Conservation (phyloP, 2,888 invertebrate species). For the Anaspis maculata region DNA sequence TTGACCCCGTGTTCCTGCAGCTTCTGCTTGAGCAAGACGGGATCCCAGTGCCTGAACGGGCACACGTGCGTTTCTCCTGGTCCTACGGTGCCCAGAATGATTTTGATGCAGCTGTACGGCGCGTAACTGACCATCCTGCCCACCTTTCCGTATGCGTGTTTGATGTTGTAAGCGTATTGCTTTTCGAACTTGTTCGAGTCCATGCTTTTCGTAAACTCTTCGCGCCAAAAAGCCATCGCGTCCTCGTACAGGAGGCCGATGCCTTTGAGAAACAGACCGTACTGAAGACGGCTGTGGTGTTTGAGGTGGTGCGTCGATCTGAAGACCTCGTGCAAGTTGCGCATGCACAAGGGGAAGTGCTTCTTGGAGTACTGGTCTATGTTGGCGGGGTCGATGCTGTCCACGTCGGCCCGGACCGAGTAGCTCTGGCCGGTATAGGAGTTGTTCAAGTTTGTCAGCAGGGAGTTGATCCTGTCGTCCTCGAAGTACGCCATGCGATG, state of each 20-base stretch:
- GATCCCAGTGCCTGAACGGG: slow-evolving; percentile 80
- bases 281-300: slow-evolving; percentile 82
- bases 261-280: slow-evolving; percentile 90
- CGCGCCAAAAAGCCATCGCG: slow-evolving; percentile 81
- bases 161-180: slow-evolving; percentile 80
- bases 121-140: slow-evolving; percentile 84
- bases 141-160: slow-evolving; percentile 93
- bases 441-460: slow-evolving; percentile 71
- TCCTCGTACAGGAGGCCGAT: slow-evolving; percentile 89
- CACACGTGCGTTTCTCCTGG: slow-evolving; percentile 88
- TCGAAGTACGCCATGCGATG: slow-evolving; percentile 66
- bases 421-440: slow-evolving; percentile 75
- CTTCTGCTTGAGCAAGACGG: slow-evolving; percentile 59
- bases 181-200: slow-evolving; percentile 88
- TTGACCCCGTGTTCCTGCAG: slow-evolving; percentile 60
- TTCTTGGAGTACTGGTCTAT: slow-evolving; percentile 70
- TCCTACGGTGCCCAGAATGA: slow-evolving; percentile 68
- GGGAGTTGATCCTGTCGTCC: slow-evolving; percentile 69
- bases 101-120: slow-evolving; percentile 85
- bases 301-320: slow-evolving; percentile 78
- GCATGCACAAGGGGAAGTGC: slow-evolving; percentile 96
- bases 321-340: slow-evolving; percentile 73
- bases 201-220: slow-evolving; percentile 80
- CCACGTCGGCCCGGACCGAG: slow-evolving; percentile 41
- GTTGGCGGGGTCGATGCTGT: slow-evolving; percentile 27